These are phyloP conservation scores for Siphamia tubifer DNA, from an alignment of 2,113 vertebrate genomes.

Conservation along the genomic window DNA sequence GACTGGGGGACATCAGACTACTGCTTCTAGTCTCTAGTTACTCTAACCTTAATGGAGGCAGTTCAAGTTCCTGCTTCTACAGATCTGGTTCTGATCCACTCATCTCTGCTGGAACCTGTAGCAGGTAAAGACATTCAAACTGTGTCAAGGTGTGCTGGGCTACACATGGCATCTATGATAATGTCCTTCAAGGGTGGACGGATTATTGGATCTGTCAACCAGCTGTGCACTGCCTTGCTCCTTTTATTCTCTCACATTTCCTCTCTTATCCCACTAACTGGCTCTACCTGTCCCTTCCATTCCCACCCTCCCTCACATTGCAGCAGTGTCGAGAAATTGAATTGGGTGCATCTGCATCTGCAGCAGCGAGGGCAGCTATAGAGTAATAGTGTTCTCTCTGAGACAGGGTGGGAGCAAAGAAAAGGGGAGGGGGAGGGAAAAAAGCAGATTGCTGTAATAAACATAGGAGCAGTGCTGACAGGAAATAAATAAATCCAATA, in stretches of 20 bases:
- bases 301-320: conserved; percentile 17
- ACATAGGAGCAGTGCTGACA: conserved; percentile 43
- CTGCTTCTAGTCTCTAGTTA: neutral
- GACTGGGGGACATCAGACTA: conserved; percentile 23
- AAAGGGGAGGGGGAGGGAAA: conserved; percentile 11
- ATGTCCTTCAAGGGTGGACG: conserved; percentile 41
- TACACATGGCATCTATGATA: conserved; percentile 30
- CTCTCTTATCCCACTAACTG: neutral
- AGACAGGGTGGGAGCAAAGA: conserved; percentile 26
- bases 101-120: conserved; percentile 45
- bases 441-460: conserved; percentile 67
- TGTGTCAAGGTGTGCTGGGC: conserved; percentile 4
- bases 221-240: conserved; percentile 3
- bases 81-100: conserved; percentile 38
- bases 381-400: conserved; percentile 57
- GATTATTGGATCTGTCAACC: conserved; percentile 27
- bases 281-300: neutral
- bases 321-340: conserved; percentile 45
- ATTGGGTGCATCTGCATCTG: conserved; percentile 58
- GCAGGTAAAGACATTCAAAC: conserved; percentile 35
- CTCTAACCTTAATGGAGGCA: conserved; percentile 12
- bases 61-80: conserved; percentile 7
- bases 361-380: conserved; percentile 17
- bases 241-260: conserved; percentile 1
- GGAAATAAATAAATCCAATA: conserved; percentile 67